phyloP scores from a whole-genome alignment of 92 coral and sea anemone species.

The Siderastrea radians region DNA sequence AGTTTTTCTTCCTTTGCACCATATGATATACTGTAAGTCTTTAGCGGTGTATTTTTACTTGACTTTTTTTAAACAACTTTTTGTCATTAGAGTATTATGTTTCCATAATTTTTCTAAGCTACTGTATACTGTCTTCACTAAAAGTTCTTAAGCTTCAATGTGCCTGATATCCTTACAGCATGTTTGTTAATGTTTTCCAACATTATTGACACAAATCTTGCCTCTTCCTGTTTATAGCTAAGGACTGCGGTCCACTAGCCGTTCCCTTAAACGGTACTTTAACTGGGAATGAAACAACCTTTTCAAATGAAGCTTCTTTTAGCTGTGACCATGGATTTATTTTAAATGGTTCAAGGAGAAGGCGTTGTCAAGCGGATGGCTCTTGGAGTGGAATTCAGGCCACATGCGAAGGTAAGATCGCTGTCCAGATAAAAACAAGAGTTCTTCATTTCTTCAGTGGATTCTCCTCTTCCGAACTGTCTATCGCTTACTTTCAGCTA shows the following conservation, averaged over 20 bases:
- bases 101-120: too few species aligned
- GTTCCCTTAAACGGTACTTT: constrained; percentile 47
- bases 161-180: too few species aligned
- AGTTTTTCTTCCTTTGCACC: neutral
- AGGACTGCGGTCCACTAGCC: constrained; percentile 32
- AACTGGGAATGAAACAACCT: constrained; percentile 34
- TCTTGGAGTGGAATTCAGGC: constrained; percentile 49
- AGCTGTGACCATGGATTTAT: constrained; percentile 52
- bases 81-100: too few species aligned
- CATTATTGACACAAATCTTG: too few species aligned
- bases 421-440: too few species aligned
- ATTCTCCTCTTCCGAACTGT: neutral
- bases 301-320: constrained; percentile 37
- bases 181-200: too few species aligned
- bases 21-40: too few species aligned
- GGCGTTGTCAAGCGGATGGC: constrained; percentile 40
- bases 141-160: too few species aligned
- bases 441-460: too few species aligned
- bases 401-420: neutral
- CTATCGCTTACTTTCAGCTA: constrained; percentile 17
- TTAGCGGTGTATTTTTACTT: too few species aligned
- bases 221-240: constrained; percentile 17
- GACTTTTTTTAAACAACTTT: too few species aligned
- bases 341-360: constrained; percentile 33
- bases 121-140: too few species aligned